Conservation (phyloP, 2,113 vertebrate genomes). For the Ictalurus punctatus region DNA sequence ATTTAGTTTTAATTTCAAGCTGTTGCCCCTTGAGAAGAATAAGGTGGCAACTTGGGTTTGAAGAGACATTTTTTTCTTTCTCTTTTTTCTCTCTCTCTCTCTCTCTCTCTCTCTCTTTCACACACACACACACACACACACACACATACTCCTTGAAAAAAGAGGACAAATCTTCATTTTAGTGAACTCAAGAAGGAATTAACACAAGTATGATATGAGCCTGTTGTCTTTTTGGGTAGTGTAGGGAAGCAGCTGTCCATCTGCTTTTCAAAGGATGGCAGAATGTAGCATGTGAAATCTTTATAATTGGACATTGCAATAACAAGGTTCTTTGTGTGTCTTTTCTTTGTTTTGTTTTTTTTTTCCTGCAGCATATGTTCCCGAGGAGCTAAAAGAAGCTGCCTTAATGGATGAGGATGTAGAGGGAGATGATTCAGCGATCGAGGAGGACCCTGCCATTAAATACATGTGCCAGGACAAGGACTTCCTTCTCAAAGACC, state of each 20-base stretch:
- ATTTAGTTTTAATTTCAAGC: slow-evolving; percentile 99
- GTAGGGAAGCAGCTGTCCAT: slow-evolving; percentile 48
- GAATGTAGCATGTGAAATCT: slow-evolving; percentile 53
- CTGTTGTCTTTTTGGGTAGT: slow-evolving; percentile 49
- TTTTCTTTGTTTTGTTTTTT: slow-evolving; percentile 58
- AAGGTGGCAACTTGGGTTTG: slow-evolving; percentile 99
- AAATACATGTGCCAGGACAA: slow-evolving; percentile 90
- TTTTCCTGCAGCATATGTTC: slow-evolving; percentile 87
- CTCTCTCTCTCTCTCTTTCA: slow-evolving; percentile 47
- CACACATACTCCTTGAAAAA: slow-evolving; percentile 59
- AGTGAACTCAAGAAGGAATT: slow-evolving; percentile 57
- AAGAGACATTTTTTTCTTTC: slow-evolving; percentile 83
- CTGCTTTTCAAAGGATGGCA: slow-evolving; percentile 41
- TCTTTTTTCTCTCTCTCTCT: slow-evolving; percentile 59
- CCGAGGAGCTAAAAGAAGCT: slow-evolving; percentile 92
- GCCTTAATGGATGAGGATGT: slow-evolving; percentile 87
- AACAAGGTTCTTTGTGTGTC: slow-evolving; percentile 45
- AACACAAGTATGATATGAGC: slow-evolving; percentile 60
- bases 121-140: not conserved
- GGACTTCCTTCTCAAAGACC: slow-evolving; percentile 82
- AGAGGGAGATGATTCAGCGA: slow-evolving; percentile 82
- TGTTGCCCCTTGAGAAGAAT: slow-evolving; percentile 99
- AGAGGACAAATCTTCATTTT: slow-evolving; percentile 63
- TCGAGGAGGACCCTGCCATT: slow-evolving; percentile 86
- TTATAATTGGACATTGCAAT: slow-evolving; percentile 47